A percentile compares a stretch with the other conserved stretches of the same genome.
Conservation (phyloP, 1,140 invertebrate species). For the Neotoxoptera formosana region DNA sequence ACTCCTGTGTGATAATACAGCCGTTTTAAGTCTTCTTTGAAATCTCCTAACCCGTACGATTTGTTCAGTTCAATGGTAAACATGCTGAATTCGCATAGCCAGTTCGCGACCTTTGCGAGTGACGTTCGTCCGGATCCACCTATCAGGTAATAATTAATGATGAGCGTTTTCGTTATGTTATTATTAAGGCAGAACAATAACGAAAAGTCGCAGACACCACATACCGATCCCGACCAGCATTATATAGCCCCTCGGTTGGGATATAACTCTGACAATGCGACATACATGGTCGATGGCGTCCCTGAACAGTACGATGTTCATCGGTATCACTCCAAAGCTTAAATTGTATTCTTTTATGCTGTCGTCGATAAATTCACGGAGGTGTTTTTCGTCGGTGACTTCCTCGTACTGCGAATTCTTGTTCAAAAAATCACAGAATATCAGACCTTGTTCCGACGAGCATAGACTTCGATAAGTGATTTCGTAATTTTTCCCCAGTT, state of each 20-base stretch:
- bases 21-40: conserved; percentile 83
- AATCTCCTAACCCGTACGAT: conserved; percentile 77
- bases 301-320: conserved; percentile 83
- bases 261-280: conserved; percentile 81
- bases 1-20: conserved; percentile 77
- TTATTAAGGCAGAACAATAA: neutral
- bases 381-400: conserved; percentile 71
- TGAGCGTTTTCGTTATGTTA: neutral
- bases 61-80: conserved; percentile 83
- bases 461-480: conserved; percentile 29
- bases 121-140: conserved; percentile 87
- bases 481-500: conserved; percentile 24
- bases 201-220: conserved; percentile 12
- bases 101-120: conserved; percentile 76
- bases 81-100: conserved; percentile 77
- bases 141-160: conserved; percentile 61
- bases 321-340: conserved; percentile 74
- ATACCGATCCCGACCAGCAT: conserved; percentile 81
- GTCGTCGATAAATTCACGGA: conserved; percentile 62
- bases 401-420: conserved; percentile 63
- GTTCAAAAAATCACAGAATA: conserved; percentile 56
- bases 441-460: conserved; percentile 49
- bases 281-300: conserved; percentile 86
- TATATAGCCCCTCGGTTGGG: conserved; percentile 83
- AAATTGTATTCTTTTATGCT: conserved; percentile 83